Percentiles rank a stretch among this genome's conserved stretches.
phyloP scores from a whole-genome alignment of 1,140 invertebrate species.

The Pseudachorutes palmiensis region DNA sequence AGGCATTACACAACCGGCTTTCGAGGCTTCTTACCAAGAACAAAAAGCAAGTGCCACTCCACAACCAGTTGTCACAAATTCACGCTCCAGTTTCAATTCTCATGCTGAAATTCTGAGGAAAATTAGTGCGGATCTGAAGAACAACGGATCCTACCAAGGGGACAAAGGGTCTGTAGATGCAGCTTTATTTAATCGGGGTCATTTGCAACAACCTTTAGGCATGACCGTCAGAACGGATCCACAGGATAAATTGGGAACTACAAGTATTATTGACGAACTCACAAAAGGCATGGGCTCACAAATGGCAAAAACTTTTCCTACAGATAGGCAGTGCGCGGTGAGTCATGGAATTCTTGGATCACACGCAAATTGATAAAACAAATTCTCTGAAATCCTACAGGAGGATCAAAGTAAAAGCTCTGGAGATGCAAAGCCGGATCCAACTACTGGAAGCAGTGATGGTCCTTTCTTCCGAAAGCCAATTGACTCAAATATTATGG shows the following conservation, averaged over 20 bases:
- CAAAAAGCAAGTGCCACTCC: too few relatives aligned
- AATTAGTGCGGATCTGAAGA: slow-evolving; percentile 6
- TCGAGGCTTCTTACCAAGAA: too few relatives aligned
- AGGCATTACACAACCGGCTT: too few relatives aligned
- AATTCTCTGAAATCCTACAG: too few relatives aligned
- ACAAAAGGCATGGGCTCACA: neutral
- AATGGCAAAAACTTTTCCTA: neutral
- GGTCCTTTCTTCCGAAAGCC: slow-evolving; percentile 27
- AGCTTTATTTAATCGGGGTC: too few relatives aligned
- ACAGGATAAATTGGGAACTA: slow-evolving; percentile 2
- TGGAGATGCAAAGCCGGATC: neutral
- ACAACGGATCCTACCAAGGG: neutral
- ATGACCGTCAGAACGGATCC: too few relatives aligned
- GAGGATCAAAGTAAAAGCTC: neutral
- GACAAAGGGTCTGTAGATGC: neutral
- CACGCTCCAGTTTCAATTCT: neutral
- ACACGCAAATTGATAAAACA: too few relatives aligned
- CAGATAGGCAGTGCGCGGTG: too few relatives aligned
- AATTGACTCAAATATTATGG: slow-evolving; percentile 65
- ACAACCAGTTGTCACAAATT: neutral
- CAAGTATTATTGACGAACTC: neutral
- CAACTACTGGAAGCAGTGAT: neutral
- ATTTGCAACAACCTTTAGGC: too few relatives aligned
- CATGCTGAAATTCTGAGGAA: slow-evolving; percentile 17
- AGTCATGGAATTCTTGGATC: too few relatives aligned